Evolutionary conservation across 2,888 invertebrate species (phyloP), one percentile per base, ranked within the genome.

Genomic region (Clistopyga incitator): DNA sequence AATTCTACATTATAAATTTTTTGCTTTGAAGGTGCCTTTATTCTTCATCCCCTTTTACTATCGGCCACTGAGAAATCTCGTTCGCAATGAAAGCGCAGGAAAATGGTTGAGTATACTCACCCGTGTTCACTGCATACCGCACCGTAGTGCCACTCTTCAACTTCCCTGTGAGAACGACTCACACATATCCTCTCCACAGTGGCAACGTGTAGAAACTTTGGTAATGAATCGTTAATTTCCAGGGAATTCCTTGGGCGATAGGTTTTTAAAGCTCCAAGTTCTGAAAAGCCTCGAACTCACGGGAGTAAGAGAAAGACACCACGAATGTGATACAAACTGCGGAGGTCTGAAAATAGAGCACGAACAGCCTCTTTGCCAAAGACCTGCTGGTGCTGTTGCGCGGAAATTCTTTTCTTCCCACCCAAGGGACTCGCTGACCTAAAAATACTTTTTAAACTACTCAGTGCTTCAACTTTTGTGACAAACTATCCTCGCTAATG

Each of bases 141-240:
- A 15, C 64, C 38, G 70, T 78, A 82, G 82, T 82, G 70, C 64
- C 34, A 64, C 70, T 82, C 54, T 65, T 64, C 59, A 82, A 82
- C 78, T 82, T 82, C 78, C 64, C 25, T 54, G 61, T 6, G 64
- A 54, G 81, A 64, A 79, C 52, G 64, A 25, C 25, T 4, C 68
- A 56, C 77, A 72, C 42, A 38, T 20, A 76, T 34, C n/a, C 59
- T 64, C 42, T 13, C 8, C 38, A 71, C 25, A 59, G 54, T 65
- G 71, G 65, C 71, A 76, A 61, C 68, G 61, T 47, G 56, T 25
- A 52, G 50, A 81, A 82, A 84, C 70, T 85, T 85, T 67, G 52
- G 75, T 80, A 78, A 83, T 85, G 83, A 85, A 85, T 85, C 84
- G 79, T 83, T 83, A 85, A 85, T 85, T 85, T 80, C 67, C 74